A percentile compares a stretch with the other conserved stretches of the same genome.
phyloP scores from a whole-genome alignment of 2,797 vertebrate genomes.

The Vespertilio murinus region DNA sequence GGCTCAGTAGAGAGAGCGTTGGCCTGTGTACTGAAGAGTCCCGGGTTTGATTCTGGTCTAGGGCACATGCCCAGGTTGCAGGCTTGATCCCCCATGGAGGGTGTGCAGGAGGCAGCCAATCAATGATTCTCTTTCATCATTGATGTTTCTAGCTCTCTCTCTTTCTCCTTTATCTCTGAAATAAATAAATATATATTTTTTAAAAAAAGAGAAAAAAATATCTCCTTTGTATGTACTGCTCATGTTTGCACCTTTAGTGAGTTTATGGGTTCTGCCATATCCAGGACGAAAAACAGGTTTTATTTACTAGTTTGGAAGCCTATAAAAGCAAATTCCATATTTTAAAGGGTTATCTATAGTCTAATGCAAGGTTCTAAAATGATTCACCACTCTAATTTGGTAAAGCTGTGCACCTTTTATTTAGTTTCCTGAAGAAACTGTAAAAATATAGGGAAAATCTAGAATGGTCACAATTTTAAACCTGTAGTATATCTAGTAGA shows the following conservation, averaged over 20 bases:
- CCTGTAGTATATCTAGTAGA: neutral
- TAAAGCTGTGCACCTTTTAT: conserved; percentile 21
- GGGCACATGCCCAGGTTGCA: too few relatives aligned
- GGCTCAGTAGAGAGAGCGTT: too few relatives aligned
- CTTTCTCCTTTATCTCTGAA: too few relatives aligned
- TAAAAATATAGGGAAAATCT: neutral
- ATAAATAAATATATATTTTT: too few relatives aligned
- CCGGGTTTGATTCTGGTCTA: too few relatives aligned
- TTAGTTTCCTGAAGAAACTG: conserved; percentile 32
- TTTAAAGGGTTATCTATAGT: conserved; percentile 9
- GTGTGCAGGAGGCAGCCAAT: too few relatives aligned
- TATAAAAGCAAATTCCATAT: neutral
- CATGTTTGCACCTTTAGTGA: neutral
- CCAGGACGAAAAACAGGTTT: neutral
- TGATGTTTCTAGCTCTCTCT: too few relatives aligned
- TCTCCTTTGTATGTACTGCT: neutral
- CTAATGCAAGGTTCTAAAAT: neutral
- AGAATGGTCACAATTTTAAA: conserved; percentile 26
- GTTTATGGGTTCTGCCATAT: neutral
- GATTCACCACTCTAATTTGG: neutral
- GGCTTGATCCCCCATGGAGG: too few relatives aligned
- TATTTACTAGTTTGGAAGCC: conserved; percentile 31
- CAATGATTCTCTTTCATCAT: too few relatives aligned
- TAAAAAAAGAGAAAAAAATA: neutral
- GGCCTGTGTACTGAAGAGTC: too few relatives aligned